Conservation (phyloP, 1,140 invertebrate genomes). For the Littorina saxatilis region DNA sequence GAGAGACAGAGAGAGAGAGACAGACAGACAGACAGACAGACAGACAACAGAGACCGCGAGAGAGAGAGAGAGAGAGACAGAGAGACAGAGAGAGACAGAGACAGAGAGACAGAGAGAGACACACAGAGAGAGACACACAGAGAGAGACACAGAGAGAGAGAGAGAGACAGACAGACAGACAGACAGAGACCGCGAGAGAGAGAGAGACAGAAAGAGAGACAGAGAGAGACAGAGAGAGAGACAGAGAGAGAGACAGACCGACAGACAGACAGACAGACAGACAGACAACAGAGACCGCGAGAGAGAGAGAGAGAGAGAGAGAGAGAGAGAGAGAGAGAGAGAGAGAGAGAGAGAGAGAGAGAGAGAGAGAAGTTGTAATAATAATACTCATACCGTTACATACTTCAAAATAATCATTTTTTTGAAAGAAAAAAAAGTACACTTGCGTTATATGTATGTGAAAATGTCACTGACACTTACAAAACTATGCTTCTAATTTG, state of each 20-base stretch:
- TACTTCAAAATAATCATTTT: not conserved
- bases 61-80: not conserved
- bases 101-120: not conserved
- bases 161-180: not conserved
- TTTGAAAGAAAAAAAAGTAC: too few relatives aligned
- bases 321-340: not conserved
- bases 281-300: too few relatives aligned
- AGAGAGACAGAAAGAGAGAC: not conserved
- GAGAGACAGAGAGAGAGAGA: not conserved
- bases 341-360: constrained; percentile 4
- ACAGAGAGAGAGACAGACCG: not conserved
- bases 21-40: not conserved
- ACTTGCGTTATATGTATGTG: too few relatives aligned
- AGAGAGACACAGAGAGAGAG: not conserved
- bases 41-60: too few relatives aligned
- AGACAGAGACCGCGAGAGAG: not conserved
- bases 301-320: constrained; percentile 6
- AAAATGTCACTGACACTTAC: too few relatives aligned
- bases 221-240: not conserved
- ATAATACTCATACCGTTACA: too few relatives aligned
- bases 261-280: not conserved
- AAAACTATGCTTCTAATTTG: too few relatives aligned
- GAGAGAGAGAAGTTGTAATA: not conserved
- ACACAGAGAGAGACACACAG: not conserved
- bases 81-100: not conserved